A percentile compares a stretch with the other conserved stretches of the same genome.
phyloP scores from a whole-genome alignment of 2,888 invertebrate species.

The Leptinotarsa tumamoca region DNA sequence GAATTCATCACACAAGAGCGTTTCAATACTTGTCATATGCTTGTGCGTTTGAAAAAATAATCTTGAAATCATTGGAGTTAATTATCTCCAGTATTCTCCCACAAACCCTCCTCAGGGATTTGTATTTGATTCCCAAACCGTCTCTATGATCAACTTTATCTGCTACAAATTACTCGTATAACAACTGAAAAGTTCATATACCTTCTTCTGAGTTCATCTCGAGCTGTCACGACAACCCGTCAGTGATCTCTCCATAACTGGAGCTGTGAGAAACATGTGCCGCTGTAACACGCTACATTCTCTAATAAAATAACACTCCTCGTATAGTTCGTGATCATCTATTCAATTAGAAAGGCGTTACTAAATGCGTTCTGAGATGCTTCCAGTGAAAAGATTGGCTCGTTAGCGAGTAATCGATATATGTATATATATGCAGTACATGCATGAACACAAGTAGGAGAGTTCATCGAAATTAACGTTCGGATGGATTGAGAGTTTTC shows the following conservation, averaged over 20 bases:
- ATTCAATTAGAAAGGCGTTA: constrained; percentile 13
- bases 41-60: too few species aligned
- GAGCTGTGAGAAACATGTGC: constrained; percentile 38
- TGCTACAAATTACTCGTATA: neutral
- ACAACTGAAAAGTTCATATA: too few species aligned
- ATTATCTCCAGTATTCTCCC: too few species aligned
- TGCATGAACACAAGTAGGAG: neutral
- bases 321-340: constrained; percentile 39
- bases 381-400: neutral
- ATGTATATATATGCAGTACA: too few species aligned
- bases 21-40: too few species aligned
- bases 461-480: neutral
- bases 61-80: too few species aligned
- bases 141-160: constrained; percentile 41
- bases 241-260: neutral
- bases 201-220: constrained; percentile 1
- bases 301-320: constrained; percentile 40
- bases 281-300: constrained; percentile 38
- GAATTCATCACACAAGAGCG: too few species aligned
- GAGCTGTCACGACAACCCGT: constrained; percentile 18
- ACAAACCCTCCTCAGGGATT: too few species aligned
- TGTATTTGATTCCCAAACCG: constrained; percentile 36
- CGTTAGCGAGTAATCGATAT: neutral
- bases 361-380: neutral
- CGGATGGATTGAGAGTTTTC: neutral